Evolutionary conservation across 2,113 vertebrate species (phyloP).

Genomic region (Stomatorhinus ivindoensis): DNA sequence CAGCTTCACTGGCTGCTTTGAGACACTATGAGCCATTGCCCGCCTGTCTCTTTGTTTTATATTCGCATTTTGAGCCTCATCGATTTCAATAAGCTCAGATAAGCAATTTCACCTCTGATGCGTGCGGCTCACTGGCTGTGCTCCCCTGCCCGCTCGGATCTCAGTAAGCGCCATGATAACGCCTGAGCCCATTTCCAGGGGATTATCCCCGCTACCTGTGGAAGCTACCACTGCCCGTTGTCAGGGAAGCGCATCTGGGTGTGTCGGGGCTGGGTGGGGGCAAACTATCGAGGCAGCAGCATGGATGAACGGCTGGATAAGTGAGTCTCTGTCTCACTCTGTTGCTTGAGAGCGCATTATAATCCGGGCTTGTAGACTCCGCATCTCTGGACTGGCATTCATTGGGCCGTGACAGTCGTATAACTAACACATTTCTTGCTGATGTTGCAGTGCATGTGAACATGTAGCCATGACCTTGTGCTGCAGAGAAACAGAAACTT

Average conservation of each 20-base stretch:
- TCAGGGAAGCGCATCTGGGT: not conserved
- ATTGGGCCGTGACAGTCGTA: not conserved
- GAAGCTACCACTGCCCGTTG: not conserved
- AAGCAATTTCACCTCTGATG: slow-evolving; percentile 15
- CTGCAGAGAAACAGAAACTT: not conserved
- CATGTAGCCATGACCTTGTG: not conserved
- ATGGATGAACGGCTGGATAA: not conserved
- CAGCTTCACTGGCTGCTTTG: not conserved
- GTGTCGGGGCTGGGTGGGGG: not conserved
- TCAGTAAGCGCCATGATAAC: not conserved
- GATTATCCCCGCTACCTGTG: slow-evolving; percentile 2
- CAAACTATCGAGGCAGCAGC: not conserved
- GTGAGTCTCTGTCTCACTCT: not conserved
- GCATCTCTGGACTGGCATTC: not conserved
- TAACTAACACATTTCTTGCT: not conserved
- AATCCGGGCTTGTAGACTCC: not conserved
- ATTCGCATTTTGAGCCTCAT: slow-evolving; percentile 18
- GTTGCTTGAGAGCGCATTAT: not conserved
- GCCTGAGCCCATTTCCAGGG: not conserved
- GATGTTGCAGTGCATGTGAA: not conserved
- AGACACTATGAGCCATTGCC: not conserved
- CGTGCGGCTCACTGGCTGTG: not conserved
- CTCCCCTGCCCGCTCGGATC: not conserved
- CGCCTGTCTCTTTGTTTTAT: slow-evolving; percentile 10
- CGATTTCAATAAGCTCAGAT: slow-evolving; percentile 22